phyloP scores from a whole-genome alignment of 2,888 invertebrate species.

The Drosophila mercatorum region DNA sequence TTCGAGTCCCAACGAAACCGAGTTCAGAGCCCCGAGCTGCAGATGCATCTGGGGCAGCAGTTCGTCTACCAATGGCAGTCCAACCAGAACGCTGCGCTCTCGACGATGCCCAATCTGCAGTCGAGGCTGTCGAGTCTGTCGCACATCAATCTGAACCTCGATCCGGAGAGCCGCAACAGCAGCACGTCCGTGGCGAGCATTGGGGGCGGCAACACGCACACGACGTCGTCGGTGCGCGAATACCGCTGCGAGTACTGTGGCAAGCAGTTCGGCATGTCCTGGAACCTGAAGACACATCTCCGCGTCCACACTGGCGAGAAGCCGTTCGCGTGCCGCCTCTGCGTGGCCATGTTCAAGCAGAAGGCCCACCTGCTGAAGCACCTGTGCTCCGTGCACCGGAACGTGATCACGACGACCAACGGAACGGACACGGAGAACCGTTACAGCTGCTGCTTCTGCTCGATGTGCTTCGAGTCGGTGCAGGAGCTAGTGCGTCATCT shows the following conservation, averaged over 20 bases:
- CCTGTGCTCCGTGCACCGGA: slow-evolving; percentile 94
- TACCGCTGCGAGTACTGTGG: slow-evolving; percentile 95
- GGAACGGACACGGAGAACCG: slow-evolving; percentile 91
- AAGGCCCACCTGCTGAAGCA: slow-evolving; percentile 95
- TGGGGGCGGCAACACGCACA: slow-evolving; percentile 80
- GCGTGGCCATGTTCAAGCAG: slow-evolving; percentile 96
- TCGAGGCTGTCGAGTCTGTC: slow-evolving; percentile 79
- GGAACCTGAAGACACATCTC: slow-evolving; percentile 95
- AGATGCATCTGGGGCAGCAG: slow-evolving; percentile 85
- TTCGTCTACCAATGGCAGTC: slow-evolving; percentile 85
- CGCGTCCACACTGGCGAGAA: slow-evolving; percentile 95
- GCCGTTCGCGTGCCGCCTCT: slow-evolving; percentile 94
- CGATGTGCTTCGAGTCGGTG: slow-evolving; percentile 92
- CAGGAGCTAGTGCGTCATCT: slow-evolving; percentile 94
- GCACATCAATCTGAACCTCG: slow-evolving; percentile 72
- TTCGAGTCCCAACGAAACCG: slow-evolving; percentile 84
- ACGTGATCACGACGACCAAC: slow-evolving; percentile 89
- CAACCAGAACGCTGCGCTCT: slow-evolving; percentile 79
- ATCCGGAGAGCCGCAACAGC: slow-evolving; percentile 68
- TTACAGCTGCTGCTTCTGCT: slow-evolving; percentile 95
- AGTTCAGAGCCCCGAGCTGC: slow-evolving; percentile 89
- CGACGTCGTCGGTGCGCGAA: slow-evolving; percentile 90
- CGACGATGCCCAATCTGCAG: slow-evolving; percentile 80
- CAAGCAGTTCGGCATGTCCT: slow-evolving; percentile 96
- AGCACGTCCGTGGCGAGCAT: slow-evolving; percentile 54